A percentile compares a stretch with the other conserved stretches of the same genome.
These are phyloP conservation scores for Bucco capensis DNA, from an alignment of 2,113 vertebrate species.

Conservation along the genomic window DNA sequence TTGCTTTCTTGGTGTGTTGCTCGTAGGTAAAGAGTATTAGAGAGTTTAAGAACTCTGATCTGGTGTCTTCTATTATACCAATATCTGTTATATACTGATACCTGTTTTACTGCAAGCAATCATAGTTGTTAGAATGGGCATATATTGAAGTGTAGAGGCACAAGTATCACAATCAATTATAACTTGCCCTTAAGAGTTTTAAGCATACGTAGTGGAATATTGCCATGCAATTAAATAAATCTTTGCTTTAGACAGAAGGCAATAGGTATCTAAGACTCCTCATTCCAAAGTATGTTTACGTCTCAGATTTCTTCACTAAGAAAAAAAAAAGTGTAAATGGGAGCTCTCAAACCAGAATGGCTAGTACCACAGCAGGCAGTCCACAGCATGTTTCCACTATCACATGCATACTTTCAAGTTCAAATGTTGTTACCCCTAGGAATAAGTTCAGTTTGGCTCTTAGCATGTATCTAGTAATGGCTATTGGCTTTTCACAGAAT, in stretches of 20 bases:
- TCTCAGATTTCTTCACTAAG: neutral
- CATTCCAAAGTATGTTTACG: neutral
- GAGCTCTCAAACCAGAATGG: neutral
- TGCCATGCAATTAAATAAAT: slow-evolving; percentile 7
- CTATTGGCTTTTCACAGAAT: neutral
- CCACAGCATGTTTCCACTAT: neutral
- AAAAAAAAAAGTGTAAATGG: neutral
- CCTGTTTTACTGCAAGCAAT: neutral
- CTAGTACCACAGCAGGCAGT: neutral
- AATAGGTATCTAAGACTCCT: neutral
- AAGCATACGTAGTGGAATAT: slow-evolving; percentile 14
- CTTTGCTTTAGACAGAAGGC: neutral
- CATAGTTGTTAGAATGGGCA: neutral
- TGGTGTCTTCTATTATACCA: neutral
- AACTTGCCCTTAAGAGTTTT: slow-evolving; percentile 24
- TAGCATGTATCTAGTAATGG: neutral
- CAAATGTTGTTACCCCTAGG: neutral
- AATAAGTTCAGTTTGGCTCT: neutral
- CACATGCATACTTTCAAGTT: neutral
- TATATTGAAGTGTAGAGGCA: neutral
- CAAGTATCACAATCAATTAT: slow-evolving; percentile 8
- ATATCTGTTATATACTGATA: neutral
- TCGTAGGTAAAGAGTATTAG: neutral
- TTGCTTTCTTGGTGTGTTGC: neutral
- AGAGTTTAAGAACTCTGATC: slow-evolving; percentile 3